phyloP scores from a whole-genome alignment of 2,113 vertebrate species.

The Potamarius usumacintae region DNA sequence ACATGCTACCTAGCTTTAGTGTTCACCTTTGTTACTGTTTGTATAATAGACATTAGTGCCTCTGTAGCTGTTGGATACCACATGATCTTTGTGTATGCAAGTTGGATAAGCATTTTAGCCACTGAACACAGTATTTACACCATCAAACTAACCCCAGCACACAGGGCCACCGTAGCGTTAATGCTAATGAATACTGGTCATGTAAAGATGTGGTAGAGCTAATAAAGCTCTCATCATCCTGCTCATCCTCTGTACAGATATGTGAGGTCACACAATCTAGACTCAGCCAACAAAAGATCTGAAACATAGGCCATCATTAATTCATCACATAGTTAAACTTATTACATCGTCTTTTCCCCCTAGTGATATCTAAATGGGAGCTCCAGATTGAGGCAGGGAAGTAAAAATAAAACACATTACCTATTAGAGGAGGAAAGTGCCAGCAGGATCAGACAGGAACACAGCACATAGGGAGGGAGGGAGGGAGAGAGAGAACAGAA shows the following conservation, averaged over 20 bases:
- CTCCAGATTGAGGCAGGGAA: constrained; percentile 12
- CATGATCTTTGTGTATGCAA: not conserved
- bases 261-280: not conserved
- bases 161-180: not conserved
- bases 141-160: not conserved
- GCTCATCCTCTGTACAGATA: not conserved
- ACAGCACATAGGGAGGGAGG: constrained; percentile 24
- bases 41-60: not conserved
- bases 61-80: not conserved
- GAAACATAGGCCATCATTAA: constrained; percentile 16
- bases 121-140: not conserved
- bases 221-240: not conserved
- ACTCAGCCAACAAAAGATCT: not conserved
- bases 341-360: constrained; percentile 11
- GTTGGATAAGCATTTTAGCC: not conserved
- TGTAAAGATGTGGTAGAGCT: not conserved
- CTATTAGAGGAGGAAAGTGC: constrained; percentile 20
- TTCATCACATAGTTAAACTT: constrained; percentile 17
- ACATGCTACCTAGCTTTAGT: not conserved
- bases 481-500: constrained; percentile 3
- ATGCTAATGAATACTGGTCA: not conserved
- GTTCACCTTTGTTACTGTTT: not conserved
- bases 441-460: constrained; percentile 10
- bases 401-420: constrained; percentile 49
- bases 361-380: constrained; percentile 16